These are phyloP conservation scores for Octopus bimaculoides DNA, from an alignment of 1,140 invertebrate species.

Conservation along the genomic window DNA sequence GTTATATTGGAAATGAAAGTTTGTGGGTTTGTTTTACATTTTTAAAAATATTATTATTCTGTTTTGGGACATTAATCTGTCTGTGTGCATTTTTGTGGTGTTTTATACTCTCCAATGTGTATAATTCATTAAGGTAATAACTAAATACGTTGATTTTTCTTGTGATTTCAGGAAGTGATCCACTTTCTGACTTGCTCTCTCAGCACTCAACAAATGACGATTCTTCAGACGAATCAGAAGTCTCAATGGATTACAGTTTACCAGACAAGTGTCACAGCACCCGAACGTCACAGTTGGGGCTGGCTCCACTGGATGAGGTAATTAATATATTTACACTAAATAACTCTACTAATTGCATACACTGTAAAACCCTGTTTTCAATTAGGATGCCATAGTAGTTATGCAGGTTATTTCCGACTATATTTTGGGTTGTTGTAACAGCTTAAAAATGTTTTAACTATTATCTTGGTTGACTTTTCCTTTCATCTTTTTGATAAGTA, in stretches of 20 bases:
- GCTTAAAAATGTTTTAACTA: too few relatives aligned
- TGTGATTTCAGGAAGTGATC: constrained; percentile 9
- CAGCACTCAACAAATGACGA: constrained; percentile 24
- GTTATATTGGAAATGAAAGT: too few relatives aligned
- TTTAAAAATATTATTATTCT: too few relatives aligned
- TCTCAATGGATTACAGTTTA: constrained; percentile 41
- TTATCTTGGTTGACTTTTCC: too few relatives aligned
- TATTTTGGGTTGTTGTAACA: background rate
- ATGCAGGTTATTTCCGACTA: background rate
- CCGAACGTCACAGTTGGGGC: constrained; percentile 34
- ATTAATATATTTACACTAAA: background rate
- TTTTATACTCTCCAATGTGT: background rate
- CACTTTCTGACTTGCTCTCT: constrained; percentile 24
- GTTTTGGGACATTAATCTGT: too few relatives aligned
- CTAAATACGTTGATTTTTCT: background rate
- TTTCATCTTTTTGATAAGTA: too few relatives aligned
- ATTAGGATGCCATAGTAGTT: too few relatives aligned
- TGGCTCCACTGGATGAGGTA: constrained; percentile 47
- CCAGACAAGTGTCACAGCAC: constrained; percentile 41
- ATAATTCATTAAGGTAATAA: background rate
- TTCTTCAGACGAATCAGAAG: constrained; percentile 44
- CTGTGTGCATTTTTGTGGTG: background rate
- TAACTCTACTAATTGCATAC: too few relatives aligned
- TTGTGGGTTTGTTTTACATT: too few relatives aligned
- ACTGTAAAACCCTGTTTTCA: too few relatives aligned